Percentiles rank a stretch among this genome's conserved stretches.
Evolutionary conservation across 1,140 invertebrate genomes (phyloP).

Genomic region (Drosophila teissieri): DNA sequence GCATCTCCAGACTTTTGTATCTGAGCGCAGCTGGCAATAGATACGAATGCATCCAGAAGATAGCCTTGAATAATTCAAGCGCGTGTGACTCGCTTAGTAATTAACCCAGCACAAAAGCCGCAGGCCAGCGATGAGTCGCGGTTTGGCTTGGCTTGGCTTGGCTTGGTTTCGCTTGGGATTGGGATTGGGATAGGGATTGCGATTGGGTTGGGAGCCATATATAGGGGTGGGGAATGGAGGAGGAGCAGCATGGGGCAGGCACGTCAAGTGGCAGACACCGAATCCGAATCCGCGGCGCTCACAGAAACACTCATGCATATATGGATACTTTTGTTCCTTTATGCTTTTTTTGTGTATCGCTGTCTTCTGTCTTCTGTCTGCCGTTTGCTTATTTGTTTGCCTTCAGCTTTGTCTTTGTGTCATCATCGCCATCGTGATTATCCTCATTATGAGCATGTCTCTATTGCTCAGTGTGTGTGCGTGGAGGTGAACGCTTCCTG

Average conservation of each 20-base stretch:
- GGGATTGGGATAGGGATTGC: constrained; percentile 23
- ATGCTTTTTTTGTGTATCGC: constrained; percentile 40
- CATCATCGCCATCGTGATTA: constrained; percentile 74
- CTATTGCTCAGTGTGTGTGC: constrained; percentile 14
- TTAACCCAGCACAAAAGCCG: constrained; percentile 80
- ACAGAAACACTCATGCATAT: constrained; percentile 54
- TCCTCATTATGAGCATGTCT: constrained; percentile 49
- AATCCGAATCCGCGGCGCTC: constrained; percentile 50
- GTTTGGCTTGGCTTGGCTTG: constrained; percentile 25
- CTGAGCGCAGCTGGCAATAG: constrained; percentile 67
- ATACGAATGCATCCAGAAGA: constrained; percentile 58
- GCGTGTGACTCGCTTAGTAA: constrained; percentile 83
- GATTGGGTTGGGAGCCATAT: constrained; percentile 1
- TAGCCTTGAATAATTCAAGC: constrained; percentile 83
- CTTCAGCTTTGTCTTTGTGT: constrained; percentile 73
- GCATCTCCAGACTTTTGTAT: constrained; percentile 8
- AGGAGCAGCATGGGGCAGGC: constrained; percentile 26
- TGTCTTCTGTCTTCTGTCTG: constrained; percentile 41
- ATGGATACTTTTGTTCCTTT: constrained; percentile 72
- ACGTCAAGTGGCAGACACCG: constrained; percentile 76
- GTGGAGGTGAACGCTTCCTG: constrained; percentile 79
- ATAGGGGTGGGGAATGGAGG: background rate
- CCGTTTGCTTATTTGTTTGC: constrained; percentile 55
- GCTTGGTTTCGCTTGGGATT: constrained; percentile 6
- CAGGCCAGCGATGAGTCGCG: constrained; percentile 69